Conservation (phyloP, 2,797 vertebrate species). For the Muscicapa comitata region DNA sequence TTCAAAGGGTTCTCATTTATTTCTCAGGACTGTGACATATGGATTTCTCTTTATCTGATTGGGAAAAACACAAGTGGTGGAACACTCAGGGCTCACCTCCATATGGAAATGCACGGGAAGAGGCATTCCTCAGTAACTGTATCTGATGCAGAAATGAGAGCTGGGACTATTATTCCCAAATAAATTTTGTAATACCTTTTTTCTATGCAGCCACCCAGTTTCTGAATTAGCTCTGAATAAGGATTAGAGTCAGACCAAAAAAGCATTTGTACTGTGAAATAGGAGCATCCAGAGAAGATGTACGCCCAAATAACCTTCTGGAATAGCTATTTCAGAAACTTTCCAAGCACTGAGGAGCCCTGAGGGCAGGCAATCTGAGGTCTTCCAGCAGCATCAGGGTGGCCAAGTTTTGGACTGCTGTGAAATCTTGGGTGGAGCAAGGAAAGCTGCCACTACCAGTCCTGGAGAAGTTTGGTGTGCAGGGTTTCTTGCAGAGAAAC, state of each 20-base stretch:
- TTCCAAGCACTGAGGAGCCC: not conserved
- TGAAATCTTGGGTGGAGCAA: not conserved
- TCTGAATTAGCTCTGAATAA: constrained; percentile 9
- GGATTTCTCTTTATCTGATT: not conserved
- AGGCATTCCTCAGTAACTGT: not conserved
- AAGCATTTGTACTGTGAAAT: not conserved
- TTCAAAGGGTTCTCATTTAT: not conserved
- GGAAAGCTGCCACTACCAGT: not conserved
- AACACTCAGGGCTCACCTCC: not conserved
- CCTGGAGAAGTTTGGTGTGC: accelerated
- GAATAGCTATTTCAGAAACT: constrained; percentile 21
- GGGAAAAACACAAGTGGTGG: not conserved
- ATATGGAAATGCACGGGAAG: not conserved
- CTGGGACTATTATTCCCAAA: constrained; percentile 1
- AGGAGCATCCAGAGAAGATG: not conserved
- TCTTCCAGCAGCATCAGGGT: not conserved
- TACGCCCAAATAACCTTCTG: not conserved
- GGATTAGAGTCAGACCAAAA: not conserved
- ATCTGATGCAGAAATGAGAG: not conserved
- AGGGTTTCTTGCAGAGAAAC: not conserved
- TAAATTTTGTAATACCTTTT: not conserved
- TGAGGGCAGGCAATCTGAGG: not conserved
- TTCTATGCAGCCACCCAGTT: not conserved
- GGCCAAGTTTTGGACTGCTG: not conserved
- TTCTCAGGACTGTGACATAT: not conserved